These are phyloP conservation scores for Aptenodytes patagonicus DNA, from an alignment of 2,113 vertebrate genomes.

Conservation along the genomic window DNA sequence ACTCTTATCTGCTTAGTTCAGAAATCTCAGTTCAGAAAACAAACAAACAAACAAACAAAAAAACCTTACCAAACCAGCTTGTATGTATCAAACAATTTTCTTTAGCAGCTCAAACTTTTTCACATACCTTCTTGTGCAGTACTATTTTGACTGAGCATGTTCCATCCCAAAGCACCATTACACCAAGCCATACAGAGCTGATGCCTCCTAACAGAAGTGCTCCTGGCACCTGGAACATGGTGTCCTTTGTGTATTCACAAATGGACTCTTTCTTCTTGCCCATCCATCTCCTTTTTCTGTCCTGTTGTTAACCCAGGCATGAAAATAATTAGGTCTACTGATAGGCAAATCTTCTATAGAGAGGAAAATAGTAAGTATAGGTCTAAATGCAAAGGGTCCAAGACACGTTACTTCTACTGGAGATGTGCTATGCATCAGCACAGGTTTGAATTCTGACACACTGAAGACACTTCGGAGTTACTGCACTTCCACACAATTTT, in stretches of 20 bases:
- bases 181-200: not conserved
- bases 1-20: not conserved
- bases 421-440: not conserved
- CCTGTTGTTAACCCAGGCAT: not conserved
- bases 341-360: not conserved
- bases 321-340: not conserved
- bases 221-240: not conserved
- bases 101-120: not conserved
- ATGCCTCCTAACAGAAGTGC: not conserved
- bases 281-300: not conserved
- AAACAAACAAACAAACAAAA: not conserved
- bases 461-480: not conserved
- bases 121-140: not conserved
- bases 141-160: not conserved
- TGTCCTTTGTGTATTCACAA: not conserved
- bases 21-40: not conserved
- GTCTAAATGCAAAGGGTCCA: not conserved
- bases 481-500: not conserved
- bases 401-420: not conserved
- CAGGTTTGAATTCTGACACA: not conserved
- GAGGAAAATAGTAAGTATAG: not conserved
- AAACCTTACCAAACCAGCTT: accelerated
- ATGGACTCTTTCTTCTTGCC: not conserved
- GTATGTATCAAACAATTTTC: not conserved
- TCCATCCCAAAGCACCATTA: not conserved